Percentiles rank a stretch among this genome's conserved stretches.
phyloP scores from a whole-genome alignment of 2,797 vertebrate genomes.

The Coluber constrictor region DNA sequence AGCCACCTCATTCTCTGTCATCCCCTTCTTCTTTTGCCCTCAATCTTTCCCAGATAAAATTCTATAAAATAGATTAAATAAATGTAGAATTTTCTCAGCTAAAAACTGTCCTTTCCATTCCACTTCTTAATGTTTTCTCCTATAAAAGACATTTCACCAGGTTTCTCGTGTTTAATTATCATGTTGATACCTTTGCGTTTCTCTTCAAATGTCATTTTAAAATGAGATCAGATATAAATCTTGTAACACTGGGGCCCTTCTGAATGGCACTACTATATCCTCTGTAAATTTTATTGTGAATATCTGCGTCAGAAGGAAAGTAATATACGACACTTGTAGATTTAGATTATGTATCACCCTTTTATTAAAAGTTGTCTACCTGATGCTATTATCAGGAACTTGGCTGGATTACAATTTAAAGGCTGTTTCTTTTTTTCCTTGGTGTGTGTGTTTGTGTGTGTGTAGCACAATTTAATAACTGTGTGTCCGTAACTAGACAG shows the following conservation, averaged over 20 bases:
- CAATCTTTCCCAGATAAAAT: conserved; percentile 1
- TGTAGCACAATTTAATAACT: neutral
- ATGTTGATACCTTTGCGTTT: conserved; percentile 30
- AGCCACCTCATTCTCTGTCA: no score
- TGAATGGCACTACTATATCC: conserved; percentile 9
- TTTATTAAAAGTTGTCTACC: conserved; percentile 9
- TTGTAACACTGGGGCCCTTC: neutral
- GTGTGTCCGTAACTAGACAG: neutral
- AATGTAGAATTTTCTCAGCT: conserved; percentile 16
- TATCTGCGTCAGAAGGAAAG: neutral
- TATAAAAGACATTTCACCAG: conserved; percentile 16
- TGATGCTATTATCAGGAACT: neutral
- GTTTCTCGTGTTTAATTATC: conserved; percentile 48
- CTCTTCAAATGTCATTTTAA: conserved; percentile 45
- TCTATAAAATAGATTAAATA: conserved; percentile 52
- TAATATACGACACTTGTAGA: neutral
- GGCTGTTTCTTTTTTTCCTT: neutral
- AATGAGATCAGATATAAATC: conserved; percentile 37
- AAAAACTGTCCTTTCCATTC: neutral
- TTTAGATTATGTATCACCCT: conserved; percentile 18
- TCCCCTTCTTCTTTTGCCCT: no score
- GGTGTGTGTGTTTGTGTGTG: no score
- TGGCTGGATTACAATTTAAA: neutral
- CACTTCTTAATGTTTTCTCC: neutral
- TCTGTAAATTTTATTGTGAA: conserved; percentile 36